A percentile compares a stretch with the other conserved stretches of the same genome.
These are phyloP conservation scores for Caenorhabditis brenneri DNA, from an alignment of 1,140 invertebrate genomes.

Conservation along the genomic window DNA sequence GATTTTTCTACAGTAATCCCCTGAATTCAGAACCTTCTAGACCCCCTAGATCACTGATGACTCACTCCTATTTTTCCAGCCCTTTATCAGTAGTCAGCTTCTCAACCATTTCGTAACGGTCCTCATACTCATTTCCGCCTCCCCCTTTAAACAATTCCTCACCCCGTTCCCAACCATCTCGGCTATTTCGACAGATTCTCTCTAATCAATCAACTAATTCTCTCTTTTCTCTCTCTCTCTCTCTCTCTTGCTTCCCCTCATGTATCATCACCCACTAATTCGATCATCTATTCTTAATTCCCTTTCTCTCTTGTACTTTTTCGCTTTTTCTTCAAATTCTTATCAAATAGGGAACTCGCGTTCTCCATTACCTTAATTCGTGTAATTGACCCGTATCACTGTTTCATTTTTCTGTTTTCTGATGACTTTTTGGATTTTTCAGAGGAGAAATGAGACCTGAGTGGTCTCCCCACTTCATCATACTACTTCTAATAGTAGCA, in stretches of 20 bases:
- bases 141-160: neutral
- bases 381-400: neutral
- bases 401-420: neutral
- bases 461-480: neutral
- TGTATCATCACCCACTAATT: slow-evolving; percentile 34
- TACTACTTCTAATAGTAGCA: neutral
- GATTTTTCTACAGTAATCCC: neutral
- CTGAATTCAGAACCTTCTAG: no score
- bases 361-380: slow-evolving; percentile 1
- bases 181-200: slow-evolving; percentile 21
- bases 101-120: slow-evolving; percentile 4
- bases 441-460: neutral
- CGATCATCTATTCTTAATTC: neutral
- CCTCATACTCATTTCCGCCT: neutral
- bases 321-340: neutral
- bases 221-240: no score
- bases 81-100: neutral
- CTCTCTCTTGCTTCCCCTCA: no score
- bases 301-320: neutral
- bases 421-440: neutral
- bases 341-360: neutral
- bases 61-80: neutral
- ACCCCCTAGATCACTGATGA: neutral
- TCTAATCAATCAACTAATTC: slow-evolving; percentile 23
- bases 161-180: neutral